Base-by-base conservation (phyloP, 2,888 invertebrate genomes). In the Phaedon cochleariae region DNA sequence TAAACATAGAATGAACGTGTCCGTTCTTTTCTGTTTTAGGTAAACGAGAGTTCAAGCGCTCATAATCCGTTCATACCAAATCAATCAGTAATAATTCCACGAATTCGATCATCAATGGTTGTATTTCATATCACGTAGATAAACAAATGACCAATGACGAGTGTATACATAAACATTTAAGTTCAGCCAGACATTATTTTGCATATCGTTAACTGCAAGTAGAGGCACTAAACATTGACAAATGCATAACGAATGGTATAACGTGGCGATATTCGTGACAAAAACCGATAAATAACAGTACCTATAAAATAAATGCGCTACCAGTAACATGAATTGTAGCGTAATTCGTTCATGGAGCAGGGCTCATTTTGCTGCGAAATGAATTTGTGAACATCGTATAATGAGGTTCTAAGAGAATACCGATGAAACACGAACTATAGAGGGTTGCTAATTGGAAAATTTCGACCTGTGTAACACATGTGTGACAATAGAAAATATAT, bases 61-160 rank as follows among this genome's bases (percentile, higher is more conserved):
- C n/a, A n/a, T n/a, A n/a, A n/a, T n/a, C n/a, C 26, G 7, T 26
- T 26, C 4, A 26, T 26, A 26, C 26, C 26, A 7, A 26, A 26
- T 26, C 26, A 7, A 26, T 26, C 26, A 26, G 3, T 26, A 26
- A 26, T 26, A 5, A 7, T 26, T 26, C 26, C 26, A 3, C 26
- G 26, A 26, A 26, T 26, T 26, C 26, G 26, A 26, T 26, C n/a
- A n/a, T 26, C 26, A 3, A 26, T 26, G 26, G 7, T 7, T 7
- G 26, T 26, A 26, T 26, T 26, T 26, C 26, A 26, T 26, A 26
- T 26, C 26, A 26, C 26, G 26, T 26, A 26, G 26, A 26, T 26
- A 72, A 74, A 74, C 74, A 73, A 70, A 75, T 73, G 73, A 71
- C 71, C 72, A 68, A 65, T 62, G 65, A 65, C 68, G 70, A 71